Evolutionary conservation across 2,113 vertebrate genomes (phyloP).

Genomic region (Eretmochelys imbricata): DNA sequence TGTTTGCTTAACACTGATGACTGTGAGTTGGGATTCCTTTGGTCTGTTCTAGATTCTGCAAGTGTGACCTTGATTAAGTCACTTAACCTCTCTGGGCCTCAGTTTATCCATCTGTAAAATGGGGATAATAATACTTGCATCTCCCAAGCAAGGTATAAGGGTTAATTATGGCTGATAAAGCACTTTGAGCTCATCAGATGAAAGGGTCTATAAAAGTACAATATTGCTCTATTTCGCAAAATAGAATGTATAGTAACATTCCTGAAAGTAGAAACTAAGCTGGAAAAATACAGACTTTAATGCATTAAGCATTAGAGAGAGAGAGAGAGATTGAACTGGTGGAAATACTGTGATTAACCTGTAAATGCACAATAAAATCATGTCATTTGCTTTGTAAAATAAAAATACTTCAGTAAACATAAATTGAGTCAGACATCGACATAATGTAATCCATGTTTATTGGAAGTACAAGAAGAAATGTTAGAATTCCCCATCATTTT

Average conservation of each 20-base stretch:
- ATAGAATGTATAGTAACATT: not conserved
- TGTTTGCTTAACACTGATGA: conserved; percentile 36
- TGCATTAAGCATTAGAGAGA: not conserved
- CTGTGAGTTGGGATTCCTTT: not conserved
- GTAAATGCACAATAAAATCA: not conserved
- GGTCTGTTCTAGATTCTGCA: conserved; percentile 37
- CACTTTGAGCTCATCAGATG: not conserved
- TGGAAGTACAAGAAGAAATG: not conserved
- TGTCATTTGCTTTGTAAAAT: not conserved
- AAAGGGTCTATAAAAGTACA: not conserved
- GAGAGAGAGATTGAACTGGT: not conserved
- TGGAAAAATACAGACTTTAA: not conserved
- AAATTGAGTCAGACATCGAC: not conserved
- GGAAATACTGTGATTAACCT: not conserved
- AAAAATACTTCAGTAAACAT: not conserved
- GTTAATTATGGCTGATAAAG: not conserved
- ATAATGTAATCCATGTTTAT: not conserved
- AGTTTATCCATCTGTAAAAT: not conserved
- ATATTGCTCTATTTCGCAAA: not conserved
- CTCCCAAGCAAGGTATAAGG: not conserved
- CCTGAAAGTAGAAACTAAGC: not conserved
- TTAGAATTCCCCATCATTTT: not conserved
- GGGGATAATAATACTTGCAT: not conserved
- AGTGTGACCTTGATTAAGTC: conserved; percentile 2
- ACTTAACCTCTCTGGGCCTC: not conserved